Conservation (phyloP, 1,140 invertebrate species). For the Cydia pomonella region DNA sequence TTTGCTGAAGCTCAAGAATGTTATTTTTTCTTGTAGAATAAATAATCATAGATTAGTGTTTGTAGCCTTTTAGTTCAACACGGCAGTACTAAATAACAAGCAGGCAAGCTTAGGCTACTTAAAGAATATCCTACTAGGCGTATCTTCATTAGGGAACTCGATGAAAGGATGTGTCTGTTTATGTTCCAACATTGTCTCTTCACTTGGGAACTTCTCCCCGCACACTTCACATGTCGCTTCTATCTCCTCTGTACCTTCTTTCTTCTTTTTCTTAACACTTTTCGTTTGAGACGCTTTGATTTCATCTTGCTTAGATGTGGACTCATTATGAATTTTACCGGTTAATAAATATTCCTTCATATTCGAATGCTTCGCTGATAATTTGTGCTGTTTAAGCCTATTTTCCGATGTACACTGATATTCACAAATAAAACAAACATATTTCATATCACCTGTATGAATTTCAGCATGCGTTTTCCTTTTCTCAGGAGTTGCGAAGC, state of each 20-base stretch:
- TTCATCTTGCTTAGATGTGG: constrained; percentile 38
- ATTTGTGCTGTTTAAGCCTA: constrained; percentile 65
- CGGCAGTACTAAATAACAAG: constrained; percentile 5
- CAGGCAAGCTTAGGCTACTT: constrained; percentile 52
- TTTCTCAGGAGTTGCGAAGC: constrained; percentile 70
- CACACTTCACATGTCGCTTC: constrained; percentile 65
- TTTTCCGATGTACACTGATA: constrained; percentile 73
- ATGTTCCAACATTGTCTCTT: constrained; percentile 64
- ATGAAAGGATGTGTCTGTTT: constrained; percentile 74
- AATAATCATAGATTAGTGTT: not conserved
- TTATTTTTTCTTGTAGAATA: no score
- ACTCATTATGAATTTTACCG: constrained; percentile 51
- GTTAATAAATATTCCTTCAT: constrained; percentile 69
- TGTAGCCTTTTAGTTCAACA: constrained; percentile 6
- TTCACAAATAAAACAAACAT: constrained; percentile 75
- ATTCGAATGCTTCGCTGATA: constrained; percentile 64
- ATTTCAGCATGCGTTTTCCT: constrained; percentile 65
- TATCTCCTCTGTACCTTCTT: constrained; percentile 38
- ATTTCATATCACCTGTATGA: constrained; percentile 74
- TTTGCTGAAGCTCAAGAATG: no score
- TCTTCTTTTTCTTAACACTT: constrained; percentile 39
- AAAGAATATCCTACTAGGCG: constrained; percentile 75
- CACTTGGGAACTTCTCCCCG: constrained; percentile 62
- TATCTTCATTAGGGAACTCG: constrained; percentile 71
- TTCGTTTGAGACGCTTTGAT: constrained; percentile 31